Percentiles rank a stretch among this genome's conserved stretches.
Conservation (phyloP, 2,888 invertebrate genomes). For the Leptura quadrifasciata region DNA sequence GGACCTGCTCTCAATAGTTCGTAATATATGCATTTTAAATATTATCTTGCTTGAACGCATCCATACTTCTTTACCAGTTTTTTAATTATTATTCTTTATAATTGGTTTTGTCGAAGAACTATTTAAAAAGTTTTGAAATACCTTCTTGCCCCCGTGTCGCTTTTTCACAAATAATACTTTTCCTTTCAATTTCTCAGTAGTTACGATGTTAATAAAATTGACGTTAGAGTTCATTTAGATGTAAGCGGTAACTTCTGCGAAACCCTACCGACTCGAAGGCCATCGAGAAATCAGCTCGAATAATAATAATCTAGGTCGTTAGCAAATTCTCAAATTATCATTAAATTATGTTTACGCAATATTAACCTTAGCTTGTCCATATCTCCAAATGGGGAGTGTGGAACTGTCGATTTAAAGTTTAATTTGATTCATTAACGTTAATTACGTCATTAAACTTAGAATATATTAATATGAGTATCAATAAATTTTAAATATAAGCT, state of each 20-base stretch:
- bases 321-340: neutral
- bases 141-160: too few relatives aligned
- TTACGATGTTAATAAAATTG: too few relatives aligned
- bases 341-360: constrained; percentile 7
- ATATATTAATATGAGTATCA: constrained; percentile 39
- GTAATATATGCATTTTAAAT: too few relatives aligned
- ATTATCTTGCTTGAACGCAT: too few relatives aligned
- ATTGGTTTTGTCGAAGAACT: too few relatives aligned
- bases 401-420: constrained; percentile 21
- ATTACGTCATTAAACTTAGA: constrained; percentile 38
- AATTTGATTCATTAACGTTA: constrained; percentile 23
- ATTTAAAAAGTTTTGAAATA: too few relatives aligned
- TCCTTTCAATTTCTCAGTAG: too few relatives aligned
- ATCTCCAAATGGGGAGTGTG: constrained; percentile 4
- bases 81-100: too few relatives aligned
- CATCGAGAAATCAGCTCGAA: neutral
- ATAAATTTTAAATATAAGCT: constrained; percentile 45
- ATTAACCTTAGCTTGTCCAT: neutral
- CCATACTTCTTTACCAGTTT: too few relatives aligned
- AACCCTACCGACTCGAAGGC: neutral
- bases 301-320: constrained; percentile 7
- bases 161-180: too few relatives aligned
- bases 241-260: neutral
- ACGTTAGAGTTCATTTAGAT: too few relatives aligned
- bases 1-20: too few relatives aligned